A percentile compares a stretch with the other conserved stretches of the same genome.
Conservation (phyloP, 2,888 invertebrate genomes). For the Tuberolachnus salignus region DNA sequence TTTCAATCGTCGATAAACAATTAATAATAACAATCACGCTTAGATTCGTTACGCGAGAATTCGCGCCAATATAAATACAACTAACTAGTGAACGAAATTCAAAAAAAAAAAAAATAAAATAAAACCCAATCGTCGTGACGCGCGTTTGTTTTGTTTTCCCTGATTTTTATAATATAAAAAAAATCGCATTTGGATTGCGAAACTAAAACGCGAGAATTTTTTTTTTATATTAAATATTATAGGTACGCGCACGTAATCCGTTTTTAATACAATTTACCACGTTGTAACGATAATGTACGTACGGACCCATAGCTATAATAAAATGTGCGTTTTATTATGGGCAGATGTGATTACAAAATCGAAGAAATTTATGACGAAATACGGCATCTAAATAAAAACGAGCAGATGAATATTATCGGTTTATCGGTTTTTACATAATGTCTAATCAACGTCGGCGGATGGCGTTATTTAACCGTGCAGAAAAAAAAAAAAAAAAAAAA, state of each 20-base stretch:
- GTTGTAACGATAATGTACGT: not conserved
- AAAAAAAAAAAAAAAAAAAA: too few species aligned
- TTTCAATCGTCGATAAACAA: too few species aligned
- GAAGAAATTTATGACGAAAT: constrained; percentile 28
- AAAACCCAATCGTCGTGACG: too few species aligned
- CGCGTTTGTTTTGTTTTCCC: too few species aligned
- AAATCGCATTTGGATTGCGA: not conserved
- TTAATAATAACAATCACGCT: too few species aligned
- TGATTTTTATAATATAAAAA: not conserved
- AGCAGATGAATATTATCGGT: not conserved
- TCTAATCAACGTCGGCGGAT: constrained; percentile 6
- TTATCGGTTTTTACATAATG: constrained; percentile 21
- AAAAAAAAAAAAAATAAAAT: too few species aligned
- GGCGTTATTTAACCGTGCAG: not conserved
- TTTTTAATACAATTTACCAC: constrained; percentile 5
- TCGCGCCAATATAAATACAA: too few species aligned
- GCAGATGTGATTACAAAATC: not conserved
- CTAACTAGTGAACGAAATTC: too few species aligned
- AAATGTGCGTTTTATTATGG: not conserved
- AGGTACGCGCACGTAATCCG: not conserved
- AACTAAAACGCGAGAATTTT: not conserved
- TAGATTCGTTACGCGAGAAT: too few species aligned
- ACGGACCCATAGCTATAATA: too few species aligned
- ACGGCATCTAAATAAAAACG: not conserved
- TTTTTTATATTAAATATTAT: not conserved